Base-by-base conservation (phyloP, 1,140 invertebrate species). In the Drosophila nasuta region DNA sequence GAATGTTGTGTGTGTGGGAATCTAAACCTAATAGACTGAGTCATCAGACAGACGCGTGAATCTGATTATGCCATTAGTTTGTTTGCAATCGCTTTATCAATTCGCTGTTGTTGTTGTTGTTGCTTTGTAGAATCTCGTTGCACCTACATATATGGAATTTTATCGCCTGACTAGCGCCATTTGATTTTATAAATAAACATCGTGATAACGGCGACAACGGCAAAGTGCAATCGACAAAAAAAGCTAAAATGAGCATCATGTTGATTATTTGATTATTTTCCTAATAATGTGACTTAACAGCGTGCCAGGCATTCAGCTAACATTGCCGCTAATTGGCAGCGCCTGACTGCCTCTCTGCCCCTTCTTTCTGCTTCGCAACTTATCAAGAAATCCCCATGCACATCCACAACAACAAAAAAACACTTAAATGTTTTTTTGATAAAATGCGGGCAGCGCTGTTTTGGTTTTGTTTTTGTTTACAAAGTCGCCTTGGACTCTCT, bases 1-100 rank as follows among this genome's bases (percentile, higher is more conserved):
- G 67, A 51, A 56, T 57, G 17, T 17, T 3, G n/a, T 68, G 7
- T 41, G 59, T 72, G 62, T 76, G 74, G 62, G 74, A 72, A 75
- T 17, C 35, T 13, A 52, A 48, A 35, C 41, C 38, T 48, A 35
- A 38, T 59, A 38, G 43, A 33, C 64, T 86, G 82, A 85, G 58
- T 86, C 75, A 85, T 78, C 52, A 56, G 13, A 20, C 13, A 54
- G 54, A 63, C 78, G 67, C 78, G 82, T 86, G 78, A 85, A 78
- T 51, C 57, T 41, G 60, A 56, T 79, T 81, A 70, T 65, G 56
- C 15, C 35, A 46, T 58, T 28, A 25, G 3, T 25, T 57, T 57
- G 30, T 49, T 13, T 15, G 41, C 38, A 45, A 60, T 46, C 46
- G 70, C 54, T 73, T 73, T 81, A 70, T 67, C 58, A 72, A 43